Conservation (phyloP, 2,113 vertebrate genomes). For the Camelus dromedarius region DNA sequence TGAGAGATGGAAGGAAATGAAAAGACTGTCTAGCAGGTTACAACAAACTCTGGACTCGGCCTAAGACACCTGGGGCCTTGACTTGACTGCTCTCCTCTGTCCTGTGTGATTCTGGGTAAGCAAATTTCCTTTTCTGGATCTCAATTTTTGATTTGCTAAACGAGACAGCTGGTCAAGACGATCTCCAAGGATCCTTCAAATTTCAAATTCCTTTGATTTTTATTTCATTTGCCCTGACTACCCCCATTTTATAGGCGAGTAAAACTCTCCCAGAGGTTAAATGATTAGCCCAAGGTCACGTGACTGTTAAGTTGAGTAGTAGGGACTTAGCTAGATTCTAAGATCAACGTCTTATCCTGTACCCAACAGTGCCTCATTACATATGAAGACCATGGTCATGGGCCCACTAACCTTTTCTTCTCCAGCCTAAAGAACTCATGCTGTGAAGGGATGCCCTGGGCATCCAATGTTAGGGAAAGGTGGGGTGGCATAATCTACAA, state of each 20-base stretch:
- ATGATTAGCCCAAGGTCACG: neutral
- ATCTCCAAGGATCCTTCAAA: neutral
- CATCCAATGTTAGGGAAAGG: neutral
- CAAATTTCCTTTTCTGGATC: neutral
- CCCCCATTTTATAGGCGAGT: neutral
- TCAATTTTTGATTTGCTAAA: constrained; percentile 41
- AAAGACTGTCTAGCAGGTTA: neutral
- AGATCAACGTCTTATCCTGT: neutral
- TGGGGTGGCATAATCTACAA: constrained; percentile 85
- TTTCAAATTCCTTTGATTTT: constrained; percentile 36
- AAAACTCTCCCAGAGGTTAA: neutral
- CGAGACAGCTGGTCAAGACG: neutral
- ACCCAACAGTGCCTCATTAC: neutral
- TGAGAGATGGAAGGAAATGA: neutral
- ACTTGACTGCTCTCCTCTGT: neutral
- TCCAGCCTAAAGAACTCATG: neutral
- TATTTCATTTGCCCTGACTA: neutral
- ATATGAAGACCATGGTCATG: neutral
- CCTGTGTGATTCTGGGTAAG: neutral
- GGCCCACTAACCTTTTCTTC: neutral
- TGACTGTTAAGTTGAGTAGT: neutral
- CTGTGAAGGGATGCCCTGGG: neutral
- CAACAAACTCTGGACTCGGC: neutral
- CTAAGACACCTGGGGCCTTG: neutral
- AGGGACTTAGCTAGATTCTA: neutral